Evolutionary conservation across 2,888 invertebrate species (phyloP), one percentile per base, ranked within the genome.

Genomic region (Pollenia angustigena): DNA sequence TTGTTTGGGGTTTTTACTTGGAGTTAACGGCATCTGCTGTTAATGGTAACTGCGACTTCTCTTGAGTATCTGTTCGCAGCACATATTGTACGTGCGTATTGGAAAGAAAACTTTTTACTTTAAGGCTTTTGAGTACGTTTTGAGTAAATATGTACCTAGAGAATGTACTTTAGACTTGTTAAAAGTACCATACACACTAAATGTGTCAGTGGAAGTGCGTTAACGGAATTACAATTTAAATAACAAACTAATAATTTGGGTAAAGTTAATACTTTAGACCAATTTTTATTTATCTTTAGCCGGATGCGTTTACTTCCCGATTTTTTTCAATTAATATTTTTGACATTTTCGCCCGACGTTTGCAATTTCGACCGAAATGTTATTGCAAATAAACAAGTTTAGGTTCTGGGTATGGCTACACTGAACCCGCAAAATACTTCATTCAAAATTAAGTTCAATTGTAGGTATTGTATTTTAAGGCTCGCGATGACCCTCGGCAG

Each of bases 21-120:
- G 42, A 42, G 68, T 32, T 75, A 86, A 76, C 83, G 83, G 83
- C 68, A 76, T 83, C 80, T 83, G 71, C 64, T 76, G 80, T 71
- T 79, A 9, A 62, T 46, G 32, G 46, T 48, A 78, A 54, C 23
- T 56, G 56, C 60, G 64, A 14, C 50, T 48, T 16, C 54, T 69
- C 62, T 46, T 23, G 46, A n/a, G 23, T 23, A 42, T 54, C 18
- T 48, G 52, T 69, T 18, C 12, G 60, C 46, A 46, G 7, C 40
- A 62, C 62, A 54, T 71, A 23, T 18, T 71, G 42, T 69, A 76
- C 48, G 76, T 76, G 82, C 76, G 69, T 62, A 40, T 69, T 60
- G 40, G 4, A 62, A 56, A 52, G 12, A 62, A 18, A 32, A 52
- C 3, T 6, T 52, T 56, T 68, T 40, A 2, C 12, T 18, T 16